phyloP scores from a whole-genome alignment of 2,888 invertebrate species.

The Atethmia centrago region DNA sequence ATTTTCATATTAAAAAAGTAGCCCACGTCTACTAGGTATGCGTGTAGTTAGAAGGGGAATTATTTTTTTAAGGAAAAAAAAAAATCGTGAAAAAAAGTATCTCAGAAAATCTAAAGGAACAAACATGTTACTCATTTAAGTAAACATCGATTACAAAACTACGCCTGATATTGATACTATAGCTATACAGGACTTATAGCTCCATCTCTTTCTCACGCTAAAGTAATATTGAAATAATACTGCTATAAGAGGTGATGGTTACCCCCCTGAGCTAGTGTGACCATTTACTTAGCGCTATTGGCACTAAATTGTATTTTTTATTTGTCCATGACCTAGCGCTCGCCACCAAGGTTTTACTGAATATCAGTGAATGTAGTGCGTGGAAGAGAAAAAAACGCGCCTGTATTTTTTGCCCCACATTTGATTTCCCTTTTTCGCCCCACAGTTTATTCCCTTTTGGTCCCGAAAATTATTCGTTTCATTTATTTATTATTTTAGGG shows the following conservation, averaged over 20 bases:
- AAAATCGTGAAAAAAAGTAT: no score
- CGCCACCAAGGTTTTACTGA: background rate
- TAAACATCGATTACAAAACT: background rate
- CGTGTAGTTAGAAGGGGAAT: no score
- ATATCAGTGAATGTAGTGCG: background rate
- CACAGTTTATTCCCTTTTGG: background rate
- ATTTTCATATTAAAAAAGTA: background rate
- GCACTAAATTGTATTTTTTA: constrained; percentile 10
- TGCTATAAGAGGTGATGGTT: background rate
- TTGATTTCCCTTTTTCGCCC: background rate
- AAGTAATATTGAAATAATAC: no score
- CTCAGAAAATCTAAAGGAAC: background rate
- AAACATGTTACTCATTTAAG: background rate
- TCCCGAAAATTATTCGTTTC: background rate
- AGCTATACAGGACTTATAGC: no score
- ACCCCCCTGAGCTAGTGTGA: no score
- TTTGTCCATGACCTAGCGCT: background rate
- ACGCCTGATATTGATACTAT: background rate
- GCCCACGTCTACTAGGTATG: no score
- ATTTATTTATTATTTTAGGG: background rate
- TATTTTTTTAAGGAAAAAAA: background rate
- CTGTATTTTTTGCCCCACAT: background rate
- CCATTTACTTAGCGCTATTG: constrained; percentile 19
- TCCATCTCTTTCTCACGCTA: no score
- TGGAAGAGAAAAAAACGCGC: background rate